Conservation (phyloP, 2,888 invertebrate species). For the Dichetophora obliterata region DNA sequence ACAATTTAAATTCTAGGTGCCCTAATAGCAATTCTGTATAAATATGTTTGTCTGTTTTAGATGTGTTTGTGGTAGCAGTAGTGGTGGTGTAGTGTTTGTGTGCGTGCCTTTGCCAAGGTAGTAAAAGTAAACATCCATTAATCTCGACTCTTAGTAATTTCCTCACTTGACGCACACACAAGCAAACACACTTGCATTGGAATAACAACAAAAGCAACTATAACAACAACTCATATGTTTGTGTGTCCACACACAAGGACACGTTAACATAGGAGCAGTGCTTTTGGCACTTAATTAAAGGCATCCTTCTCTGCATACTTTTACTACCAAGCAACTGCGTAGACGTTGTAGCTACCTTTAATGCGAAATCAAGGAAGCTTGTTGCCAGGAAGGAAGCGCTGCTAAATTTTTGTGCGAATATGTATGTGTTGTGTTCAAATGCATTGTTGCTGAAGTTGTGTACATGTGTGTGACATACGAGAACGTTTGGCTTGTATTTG, state of each 20-base stretch:
- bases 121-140: constrained; percentile 58
- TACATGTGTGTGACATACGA: not conserved
- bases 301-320: constrained; percentile 32
- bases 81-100: not conserved
- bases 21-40: constrained; percentile 6
- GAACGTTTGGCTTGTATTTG: not conserved
- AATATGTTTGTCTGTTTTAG: constrained; percentile 1
- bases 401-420: constrained; percentile 26
- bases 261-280: constrained; percentile 44
- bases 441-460: constrained; percentile 8
- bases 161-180: constrained; percentile 58
- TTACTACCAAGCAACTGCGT: not conserved
- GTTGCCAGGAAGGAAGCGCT: constrained; percentile 18
- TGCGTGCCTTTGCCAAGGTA: constrained; percentile 5
- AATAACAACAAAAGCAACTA: not conserved
- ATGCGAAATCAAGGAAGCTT: not conserved
- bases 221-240: not conserved
- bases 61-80: constrained; percentile 2
- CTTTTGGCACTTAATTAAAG: constrained; percentile 62
- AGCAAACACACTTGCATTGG: not conserved
- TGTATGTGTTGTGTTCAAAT: not conserved
- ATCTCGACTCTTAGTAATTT: constrained; percentile 66
- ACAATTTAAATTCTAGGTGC: constrained; percentile 22
- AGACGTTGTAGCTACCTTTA: not conserved
- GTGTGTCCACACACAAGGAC: constrained; percentile 6